These are phyloP conservation scores for Actias luna DNA, from an alignment of 2,888 invertebrate genomes.

Conservation along the genomic window DNA sequence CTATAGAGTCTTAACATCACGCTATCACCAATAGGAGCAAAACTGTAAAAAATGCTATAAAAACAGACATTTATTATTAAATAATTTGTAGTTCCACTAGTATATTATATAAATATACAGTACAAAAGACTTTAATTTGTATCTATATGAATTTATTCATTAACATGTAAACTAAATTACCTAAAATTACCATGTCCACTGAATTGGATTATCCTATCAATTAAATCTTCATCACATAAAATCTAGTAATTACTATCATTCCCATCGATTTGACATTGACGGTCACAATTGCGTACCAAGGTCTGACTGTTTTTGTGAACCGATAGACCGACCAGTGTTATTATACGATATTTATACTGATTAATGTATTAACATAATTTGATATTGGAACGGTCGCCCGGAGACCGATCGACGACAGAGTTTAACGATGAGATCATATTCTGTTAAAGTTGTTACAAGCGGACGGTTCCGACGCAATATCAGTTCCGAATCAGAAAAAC, in stretches of 20 bases:
- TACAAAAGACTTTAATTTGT: too few species aligned
- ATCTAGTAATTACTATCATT: constrained; percentile 1
- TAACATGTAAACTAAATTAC: not conserved
- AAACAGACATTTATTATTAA: too few species aligned
- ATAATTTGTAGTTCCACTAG: too few species aligned
- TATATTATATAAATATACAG: too few species aligned
- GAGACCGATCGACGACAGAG: constrained; percentile 4
- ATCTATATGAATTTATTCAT: not conserved
- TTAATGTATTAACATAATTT: constrained; percentile 7
- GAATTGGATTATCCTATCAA: not conserved
- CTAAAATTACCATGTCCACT: not conserved
- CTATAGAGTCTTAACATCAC: too few species aligned
- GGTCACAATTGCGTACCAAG: not conserved
- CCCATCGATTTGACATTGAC: constrained; percentile 7
- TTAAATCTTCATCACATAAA: not conserved
- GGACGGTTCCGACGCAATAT: constrained; percentile 18
- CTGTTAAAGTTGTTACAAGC: constrained; percentile 8
- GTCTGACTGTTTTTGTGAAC: not conserved
- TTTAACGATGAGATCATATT: constrained; percentile 11
- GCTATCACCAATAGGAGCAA: too few species aligned
- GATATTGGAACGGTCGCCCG: constrained; percentile 1
- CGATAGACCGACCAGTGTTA: not conserved
- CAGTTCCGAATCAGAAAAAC: constrained; percentile 25
- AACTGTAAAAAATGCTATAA: too few species aligned
- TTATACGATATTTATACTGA: constrained; percentile 8